These are phyloP conservation scores for Panopea generosa DNA, from an alignment of 2,888 invertebrate genomes.

Conservation along the genomic window DNA sequence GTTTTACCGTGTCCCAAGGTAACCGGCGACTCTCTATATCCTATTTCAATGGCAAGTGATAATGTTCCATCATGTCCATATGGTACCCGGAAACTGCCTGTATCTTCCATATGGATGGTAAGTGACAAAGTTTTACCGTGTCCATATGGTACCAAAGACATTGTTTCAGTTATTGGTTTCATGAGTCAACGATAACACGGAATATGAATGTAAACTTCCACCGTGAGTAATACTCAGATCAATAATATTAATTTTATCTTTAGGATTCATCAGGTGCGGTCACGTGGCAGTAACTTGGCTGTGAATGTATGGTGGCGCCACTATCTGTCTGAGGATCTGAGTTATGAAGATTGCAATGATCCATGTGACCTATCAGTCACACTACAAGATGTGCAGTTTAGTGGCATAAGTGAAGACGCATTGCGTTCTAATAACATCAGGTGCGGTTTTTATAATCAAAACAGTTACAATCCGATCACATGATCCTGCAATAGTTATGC, in stretches of 20 bases:
- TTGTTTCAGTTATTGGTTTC: too few relatives aligned
- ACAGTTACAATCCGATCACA: too few relatives aligned
- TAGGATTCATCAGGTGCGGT: slow-evolving; percentile 84
- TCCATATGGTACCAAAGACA: slow-evolving; percentile 79
- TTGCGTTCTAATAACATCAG: too few relatives aligned
- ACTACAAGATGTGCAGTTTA: slow-evolving; percentile 65
- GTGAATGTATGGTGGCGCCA: slow-evolving; percentile 84
- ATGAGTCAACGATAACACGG: too few relatives aligned
- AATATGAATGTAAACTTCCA: too few relatives aligned
- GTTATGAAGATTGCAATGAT: slow-evolving; percentile 67
- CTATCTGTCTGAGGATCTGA: slow-evolving; percentile 60
- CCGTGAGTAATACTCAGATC: too few relatives aligned
- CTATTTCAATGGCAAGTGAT: slow-evolving; percentile 83
- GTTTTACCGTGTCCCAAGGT: slow-evolving; percentile 75
- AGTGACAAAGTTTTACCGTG: slow-evolving; percentile 78
- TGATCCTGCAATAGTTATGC: too few relatives aligned
- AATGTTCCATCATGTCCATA: slow-evolving; percentile 76
- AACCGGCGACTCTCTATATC: slow-evolving; percentile 83
- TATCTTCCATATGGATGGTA: slow-evolving; percentile 83
- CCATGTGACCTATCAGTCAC: slow-evolving; percentile 69
- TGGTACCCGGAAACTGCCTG: too few relatives aligned
- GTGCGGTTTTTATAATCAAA: too few relatives aligned
- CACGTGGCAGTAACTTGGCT: slow-evolving; percentile 80
- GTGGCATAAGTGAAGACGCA: slow-evolving; percentile 52
- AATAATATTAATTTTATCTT: too few relatives aligned